Evolutionary conservation across 2,113 vertebrate species (phyloP), one percentile per base, ranked within the genome.

Genomic region (Notarius quadriscutis): DNA sequence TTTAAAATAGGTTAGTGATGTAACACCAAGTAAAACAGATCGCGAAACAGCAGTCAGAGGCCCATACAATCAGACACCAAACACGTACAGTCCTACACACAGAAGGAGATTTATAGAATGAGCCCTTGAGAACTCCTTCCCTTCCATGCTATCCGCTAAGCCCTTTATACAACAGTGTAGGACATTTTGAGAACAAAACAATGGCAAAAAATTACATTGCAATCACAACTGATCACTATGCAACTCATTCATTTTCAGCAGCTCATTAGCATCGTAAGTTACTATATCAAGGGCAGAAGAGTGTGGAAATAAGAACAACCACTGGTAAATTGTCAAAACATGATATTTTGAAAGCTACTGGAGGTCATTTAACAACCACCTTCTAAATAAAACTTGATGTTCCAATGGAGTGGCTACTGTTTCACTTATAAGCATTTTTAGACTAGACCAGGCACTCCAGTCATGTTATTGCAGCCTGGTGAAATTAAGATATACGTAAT

Each of bases 91-190:
- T 81, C 89, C 83, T 89, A 89, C 88, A 91, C 75, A 83, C 84
- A 84, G 88, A 89, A 89, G 81, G 51, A 81, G 88, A 87, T 81
- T 34, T 22, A 85, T 94, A 92, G 91, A 92, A 91, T 93, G 92
- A 95, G 94, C 94, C 94, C 94, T 95, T 95, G 80, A 89, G 84
- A 92, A 90, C 92, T 92, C 92, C 91, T 91, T 92, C 80, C 83
- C 91, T 92, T 88, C 86, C 62, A 77, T 90, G 86, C 93, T 87
- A 84, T 92, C 89, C 88, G 84, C 91, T 84, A 92, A 94, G 94
- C 93, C 93, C 93, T 94, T 94, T 91, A 90, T 93, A 88, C 91
- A 79, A 91, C 87, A 86, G 30, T 91, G 84, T 87, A 90, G 90
- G 71, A 89, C 86, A 71, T 51, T 85, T 86, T 88, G 18, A 89